Evolutionary conservation across 1,140 invertebrate species (phyloP).

Genomic region (Scylla paramamosain): DNA sequence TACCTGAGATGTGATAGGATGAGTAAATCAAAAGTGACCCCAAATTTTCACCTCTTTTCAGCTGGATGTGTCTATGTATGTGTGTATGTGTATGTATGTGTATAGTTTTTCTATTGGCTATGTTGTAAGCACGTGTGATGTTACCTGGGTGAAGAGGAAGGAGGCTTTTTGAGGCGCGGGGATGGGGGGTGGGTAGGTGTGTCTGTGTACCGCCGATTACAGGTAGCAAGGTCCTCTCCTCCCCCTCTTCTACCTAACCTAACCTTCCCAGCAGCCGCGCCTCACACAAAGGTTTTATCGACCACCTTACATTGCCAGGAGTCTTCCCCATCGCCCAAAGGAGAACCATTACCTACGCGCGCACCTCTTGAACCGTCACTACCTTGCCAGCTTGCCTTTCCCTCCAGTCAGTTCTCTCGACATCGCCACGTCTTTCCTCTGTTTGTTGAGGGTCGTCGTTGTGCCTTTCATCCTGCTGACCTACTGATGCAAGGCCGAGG

Average conservation of each 20-base stretch:
- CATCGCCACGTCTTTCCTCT: not conserved
- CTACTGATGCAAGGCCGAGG: not conserved
- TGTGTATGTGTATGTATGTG: no score
- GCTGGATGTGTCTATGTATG: no score
- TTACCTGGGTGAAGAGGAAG: not conserved
- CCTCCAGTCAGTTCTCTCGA: not conserved
- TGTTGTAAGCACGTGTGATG: not conserved
- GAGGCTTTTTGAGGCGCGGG: not conserved
- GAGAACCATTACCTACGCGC: not conserved
- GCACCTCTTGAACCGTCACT: not conserved
- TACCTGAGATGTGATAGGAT: no score
- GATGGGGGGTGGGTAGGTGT: no score
- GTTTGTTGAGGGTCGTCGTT: not conserved
- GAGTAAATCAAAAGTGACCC: no score
- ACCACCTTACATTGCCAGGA: not conserved
- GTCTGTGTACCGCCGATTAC: not conserved
- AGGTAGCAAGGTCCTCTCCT: not conserved
- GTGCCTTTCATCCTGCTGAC: no score
- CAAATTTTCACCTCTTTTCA: no score
- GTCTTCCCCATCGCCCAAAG: not conserved
- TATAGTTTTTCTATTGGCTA: no score
- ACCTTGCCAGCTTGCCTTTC: not conserved
- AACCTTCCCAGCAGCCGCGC: not conserved
- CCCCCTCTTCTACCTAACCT: not conserved
- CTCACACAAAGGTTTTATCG: conserved; percentile 14